Percentiles rank a stretch among this genome's conserved stretches.
Conservation (phyloP, 1,140 invertebrate species). For the Scaptodrosophila lebanonensis region DNA sequence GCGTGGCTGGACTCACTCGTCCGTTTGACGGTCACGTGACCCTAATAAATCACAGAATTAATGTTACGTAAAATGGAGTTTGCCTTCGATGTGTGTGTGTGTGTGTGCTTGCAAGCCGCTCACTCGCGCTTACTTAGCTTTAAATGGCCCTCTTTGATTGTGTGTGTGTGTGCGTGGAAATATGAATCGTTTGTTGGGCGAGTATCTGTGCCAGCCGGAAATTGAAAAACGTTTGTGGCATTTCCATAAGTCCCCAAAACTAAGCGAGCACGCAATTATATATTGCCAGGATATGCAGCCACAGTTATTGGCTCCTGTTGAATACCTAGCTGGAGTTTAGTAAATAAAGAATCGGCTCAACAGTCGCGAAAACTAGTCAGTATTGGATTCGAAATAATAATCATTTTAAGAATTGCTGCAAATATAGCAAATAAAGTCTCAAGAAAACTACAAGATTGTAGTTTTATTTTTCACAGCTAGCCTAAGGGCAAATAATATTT, state of each 20-base stretch:
- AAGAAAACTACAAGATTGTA: too few species aligned
- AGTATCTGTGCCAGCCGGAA: conserved; percentile 65
- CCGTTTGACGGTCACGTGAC: conserved; percentile 76
- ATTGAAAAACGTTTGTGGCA: conserved; percentile 74
- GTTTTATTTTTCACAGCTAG: too few species aligned
- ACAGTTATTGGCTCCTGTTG: too few species aligned
- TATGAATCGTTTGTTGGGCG: conserved; percentile 33
- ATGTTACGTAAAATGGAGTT: conserved; percentile 78
- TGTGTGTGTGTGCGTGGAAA: conserved; percentile 11
- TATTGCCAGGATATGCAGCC: conserved; percentile 1
- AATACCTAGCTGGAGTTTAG: too few species aligned
- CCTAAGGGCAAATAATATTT: too few species aligned
- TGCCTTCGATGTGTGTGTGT: conserved; percentile 8
- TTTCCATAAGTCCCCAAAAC: conserved; percentile 56
- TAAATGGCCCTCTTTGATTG: background rate
- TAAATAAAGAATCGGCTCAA: too few species aligned
- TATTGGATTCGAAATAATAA: too few species aligned
- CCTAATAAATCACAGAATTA: conserved; percentile 78
- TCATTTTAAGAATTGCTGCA: too few species aligned
- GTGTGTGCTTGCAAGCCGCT: conserved; percentile 12
- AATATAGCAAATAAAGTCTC: too few species aligned
- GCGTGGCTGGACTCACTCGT: conserved; percentile 62
- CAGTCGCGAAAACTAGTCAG: too few species aligned
- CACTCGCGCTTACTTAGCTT: too few species aligned
- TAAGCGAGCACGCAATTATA: conserved; percentile 6